Percentiles rank a stretch among this genome's conserved stretches.
phyloP scores from a whole-genome alignment of 2,797 vertebrate genomes.

The Hapalemur alaotrensis region DNA sequence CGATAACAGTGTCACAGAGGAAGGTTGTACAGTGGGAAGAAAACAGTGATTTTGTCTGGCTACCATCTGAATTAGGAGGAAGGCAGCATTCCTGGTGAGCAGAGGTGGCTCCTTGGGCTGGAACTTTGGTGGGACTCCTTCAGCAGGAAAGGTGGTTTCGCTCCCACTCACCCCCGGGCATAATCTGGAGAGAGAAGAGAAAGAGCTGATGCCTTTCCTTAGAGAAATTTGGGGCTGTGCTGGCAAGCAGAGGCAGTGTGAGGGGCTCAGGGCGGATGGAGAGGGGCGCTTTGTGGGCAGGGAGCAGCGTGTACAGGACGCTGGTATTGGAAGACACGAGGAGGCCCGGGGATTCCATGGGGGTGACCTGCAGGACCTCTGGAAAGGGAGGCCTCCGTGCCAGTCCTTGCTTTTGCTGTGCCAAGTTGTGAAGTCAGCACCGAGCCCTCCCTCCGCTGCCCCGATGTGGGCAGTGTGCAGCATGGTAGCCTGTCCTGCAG shows the following conservation, averaged over 20 bases:
- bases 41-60: not conserved
- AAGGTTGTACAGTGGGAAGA: not conserved
- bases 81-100: not conserved
- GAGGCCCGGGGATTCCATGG: not conserved
- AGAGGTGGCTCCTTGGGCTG: not conserved
- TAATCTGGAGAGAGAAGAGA: not conserved
- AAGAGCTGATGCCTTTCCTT: not conserved
- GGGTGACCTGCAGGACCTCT: not conserved
- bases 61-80: not conserved
- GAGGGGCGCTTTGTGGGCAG: not conserved
- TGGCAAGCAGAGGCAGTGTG: too few relatives aligned
- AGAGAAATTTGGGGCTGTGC: not conserved
- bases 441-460: not conserved
- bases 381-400: too few relatives aligned
- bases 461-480: not conserved
- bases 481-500: not conserved
- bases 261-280: not conserved
- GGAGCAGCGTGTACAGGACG: too few relatives aligned
- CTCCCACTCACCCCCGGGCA: not conserved
- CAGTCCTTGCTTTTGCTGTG: not conserved
- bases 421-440: not conserved
- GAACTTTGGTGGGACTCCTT: not conserved
- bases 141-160: not conserved
- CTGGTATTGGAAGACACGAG: not conserved
- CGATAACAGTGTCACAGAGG: not conserved